phyloP scores from a whole-genome alignment of 2,113 vertebrate species.

The Oxyruncus cristatus region DNA sequence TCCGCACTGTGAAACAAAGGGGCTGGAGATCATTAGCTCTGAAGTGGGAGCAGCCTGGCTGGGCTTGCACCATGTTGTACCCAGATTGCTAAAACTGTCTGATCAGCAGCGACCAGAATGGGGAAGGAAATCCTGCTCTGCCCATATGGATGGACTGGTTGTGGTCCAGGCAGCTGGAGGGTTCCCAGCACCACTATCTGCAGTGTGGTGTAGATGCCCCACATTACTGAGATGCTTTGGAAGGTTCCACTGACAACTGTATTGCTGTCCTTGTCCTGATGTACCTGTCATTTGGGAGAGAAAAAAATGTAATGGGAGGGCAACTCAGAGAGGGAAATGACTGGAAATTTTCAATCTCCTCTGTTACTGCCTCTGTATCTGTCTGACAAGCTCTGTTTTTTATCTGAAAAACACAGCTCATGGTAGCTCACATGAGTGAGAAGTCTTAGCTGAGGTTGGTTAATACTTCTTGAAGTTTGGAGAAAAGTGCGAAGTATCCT shows the following conservation, averaged over 20 bases:
- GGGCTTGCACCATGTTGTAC: not conserved
- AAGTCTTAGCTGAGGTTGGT: not conserved
- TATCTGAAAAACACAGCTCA: not conserved
- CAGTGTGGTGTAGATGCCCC: not conserved
- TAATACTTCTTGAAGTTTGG: not conserved
- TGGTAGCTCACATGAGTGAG: not conserved
- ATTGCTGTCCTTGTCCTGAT: not conserved
- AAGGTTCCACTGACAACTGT: not conserved
- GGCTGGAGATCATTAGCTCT: not conserved
- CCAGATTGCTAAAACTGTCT: not conserved
- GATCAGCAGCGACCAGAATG: not conserved
- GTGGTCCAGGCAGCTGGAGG: not conserved
- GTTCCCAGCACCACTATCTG: not conserved
- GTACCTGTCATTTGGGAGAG: not conserved
- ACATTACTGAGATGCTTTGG: not conserved
- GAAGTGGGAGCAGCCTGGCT: not conserved
- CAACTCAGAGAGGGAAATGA: not conserved
- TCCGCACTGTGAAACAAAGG: fast-evolving
- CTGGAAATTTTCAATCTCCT: not conserved
- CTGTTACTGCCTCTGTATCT: not conserved
- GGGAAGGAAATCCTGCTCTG: not conserved
- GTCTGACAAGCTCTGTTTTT: not conserved
- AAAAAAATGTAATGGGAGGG: not conserved
- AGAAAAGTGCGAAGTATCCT: not conserved
- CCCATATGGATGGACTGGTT: not conserved